phyloP scores from a whole-genome alignment of 2,797 vertebrate genomes.

The Peromyscus nudipes region DNA sequence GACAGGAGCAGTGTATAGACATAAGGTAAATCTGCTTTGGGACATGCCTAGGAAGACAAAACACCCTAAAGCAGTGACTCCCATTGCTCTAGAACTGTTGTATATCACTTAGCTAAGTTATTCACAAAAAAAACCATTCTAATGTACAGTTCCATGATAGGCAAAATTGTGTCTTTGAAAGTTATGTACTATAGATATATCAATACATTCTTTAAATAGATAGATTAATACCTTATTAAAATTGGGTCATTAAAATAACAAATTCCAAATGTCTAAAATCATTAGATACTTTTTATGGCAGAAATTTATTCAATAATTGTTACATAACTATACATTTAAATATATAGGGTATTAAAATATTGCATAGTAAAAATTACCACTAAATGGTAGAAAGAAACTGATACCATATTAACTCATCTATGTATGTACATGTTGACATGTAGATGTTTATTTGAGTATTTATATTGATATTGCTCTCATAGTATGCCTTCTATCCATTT shows the following conservation, averaged over 20 bases:
- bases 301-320: neutral
- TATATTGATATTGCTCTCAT: neutral
- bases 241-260: slow-evolving; percentile 14
- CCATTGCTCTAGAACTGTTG: neutral
- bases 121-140: neutral
- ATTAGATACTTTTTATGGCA: neutral
- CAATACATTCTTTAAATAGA: slow-evolving; percentile 1
- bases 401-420: neutral
- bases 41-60: neutral
- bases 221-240: slow-evolving; percentile 27
- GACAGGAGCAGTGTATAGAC: neutral
- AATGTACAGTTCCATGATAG: neutral
- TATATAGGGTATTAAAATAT: neutral
- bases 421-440: neutral
- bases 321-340: slow-evolving; percentile 22
- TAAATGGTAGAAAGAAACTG: slow-evolving; percentile 16
- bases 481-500: neutral
- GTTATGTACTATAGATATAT: neutral
- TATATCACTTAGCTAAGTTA: neutral
- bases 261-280: neutral
- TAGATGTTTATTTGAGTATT: neutral
- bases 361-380: neutral
- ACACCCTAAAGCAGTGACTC: neutral
- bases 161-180: neutral
- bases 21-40: neutral